These are phyloP conservation scores for Aspiorhynchus laticeps DNA, from an alignment of 2,113 vertebrate genomes.

Conservation along the genomic window DNA sequence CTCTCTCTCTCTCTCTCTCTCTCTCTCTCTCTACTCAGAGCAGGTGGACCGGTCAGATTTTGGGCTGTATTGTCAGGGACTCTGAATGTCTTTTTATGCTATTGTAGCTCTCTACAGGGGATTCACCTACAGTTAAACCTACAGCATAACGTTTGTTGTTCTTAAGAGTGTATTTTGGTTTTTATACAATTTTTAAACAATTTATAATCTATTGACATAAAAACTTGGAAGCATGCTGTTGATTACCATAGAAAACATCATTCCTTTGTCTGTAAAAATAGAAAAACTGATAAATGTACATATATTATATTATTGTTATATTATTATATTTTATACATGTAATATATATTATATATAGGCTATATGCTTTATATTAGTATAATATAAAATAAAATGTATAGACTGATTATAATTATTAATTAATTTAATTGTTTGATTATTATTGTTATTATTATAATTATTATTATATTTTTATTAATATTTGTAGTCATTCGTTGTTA, in stretches of 20 bases:
- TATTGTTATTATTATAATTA: no score
- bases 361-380: background rate
- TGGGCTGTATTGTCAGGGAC: constrained; percentile 24
- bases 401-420: background rate
- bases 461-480: no score
- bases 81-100: constrained; percentile 37
- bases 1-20: constrained; percentile 25
- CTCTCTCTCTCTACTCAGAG: constrained; percentile 47
- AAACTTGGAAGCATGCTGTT: background rate
- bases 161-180: background rate
- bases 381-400: background rate
- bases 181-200: background rate
- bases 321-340: background rate
- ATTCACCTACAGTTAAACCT: constrained; percentile 9
- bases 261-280: background rate
- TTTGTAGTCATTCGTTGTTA: no score
- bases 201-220: background rate
- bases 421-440: no score
- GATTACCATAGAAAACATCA: background rate
- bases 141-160: background rate
- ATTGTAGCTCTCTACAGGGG: constrained; percentile 44
- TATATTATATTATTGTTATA: background rate
- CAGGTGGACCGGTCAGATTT: constrained; percentile 47
- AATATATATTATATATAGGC: background rate
- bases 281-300: background rate